Base-by-base conservation (phyloP, 2,888 invertebrate genomes). In the Plagodis pulveraria region DNA sequence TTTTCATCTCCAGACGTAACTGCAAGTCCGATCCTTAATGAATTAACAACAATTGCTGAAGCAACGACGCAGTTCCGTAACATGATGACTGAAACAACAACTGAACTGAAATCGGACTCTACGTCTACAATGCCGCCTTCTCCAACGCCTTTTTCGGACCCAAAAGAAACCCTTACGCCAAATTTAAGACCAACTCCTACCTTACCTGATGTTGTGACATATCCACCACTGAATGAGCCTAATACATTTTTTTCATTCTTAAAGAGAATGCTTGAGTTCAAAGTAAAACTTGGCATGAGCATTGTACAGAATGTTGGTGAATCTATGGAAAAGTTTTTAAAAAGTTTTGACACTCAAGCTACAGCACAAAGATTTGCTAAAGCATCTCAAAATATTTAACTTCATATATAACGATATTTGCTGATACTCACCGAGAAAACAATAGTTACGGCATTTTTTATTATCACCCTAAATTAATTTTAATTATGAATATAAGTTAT, bases 281-380 rank as follows among this genome's bases (percentile, higher is more conserved):
- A 96, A 81, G 87, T 96, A 36, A 93, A 94, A 71, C 81, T 96
- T 47, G 96, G 96, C 0, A 78, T 96, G 54, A 95, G 95, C 58
- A 90, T 96, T 62, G 79, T 96, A 11, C 95, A 95, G 73, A 95
- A 94, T 58, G 95, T 96, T 4, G 95, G 96, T 8, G 94, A 95
- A 53, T 94, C 95, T 6, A 86, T 96, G 50, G 94, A 95, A 36
- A 94, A 93, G 72, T 96, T 96, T 78, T 84, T 96, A 44, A 93
- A 93, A 53, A 93, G 93, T 68, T 94, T 95, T 64, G 94, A 96
- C 52, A 66, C 65, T 2, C 53, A 64, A 44, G 56, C 60, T 49
- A 50, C 72, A 74, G 78, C 63, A 47, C 72, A 80, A 53, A 84
- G 80, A 73, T 80, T 83, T 32, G 78, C 83, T 5, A 84, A 79